phyloP scores from a whole-genome alignment of 2,113 vertebrate species.

The Carollia perspicillata region DNA sequence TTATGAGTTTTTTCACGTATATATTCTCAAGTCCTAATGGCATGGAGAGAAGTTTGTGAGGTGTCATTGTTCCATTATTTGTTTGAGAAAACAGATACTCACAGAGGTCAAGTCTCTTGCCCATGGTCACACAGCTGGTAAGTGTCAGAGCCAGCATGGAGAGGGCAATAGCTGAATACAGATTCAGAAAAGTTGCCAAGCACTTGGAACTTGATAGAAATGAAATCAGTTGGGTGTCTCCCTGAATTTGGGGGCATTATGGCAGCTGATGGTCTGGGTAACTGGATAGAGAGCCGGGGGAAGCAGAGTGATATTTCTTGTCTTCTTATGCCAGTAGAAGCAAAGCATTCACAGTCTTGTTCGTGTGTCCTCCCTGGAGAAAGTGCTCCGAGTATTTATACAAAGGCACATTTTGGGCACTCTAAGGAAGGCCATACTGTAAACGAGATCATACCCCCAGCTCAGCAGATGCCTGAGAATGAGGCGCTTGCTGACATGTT shows the following conservation, averaged over 20 bases:
- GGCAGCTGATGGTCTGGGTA: neutral
- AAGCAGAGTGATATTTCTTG: neutral
- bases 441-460: conserved; percentile 57
- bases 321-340: neutral
- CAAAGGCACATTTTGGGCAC: conserved; percentile 48
- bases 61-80: neutral
- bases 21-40: neutral
- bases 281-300: neutral
- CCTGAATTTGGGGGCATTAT: no score
- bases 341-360: neutral
- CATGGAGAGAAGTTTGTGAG: neutral
- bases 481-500: conserved; percentile 56
- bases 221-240: neutral
- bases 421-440: neutral
- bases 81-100: neutral
- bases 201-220: neutral
- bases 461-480: conserved; percentile 44
- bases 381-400: conserved; percentile 58
- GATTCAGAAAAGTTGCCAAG: neutral
- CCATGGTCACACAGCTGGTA: neutral
- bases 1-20: neutral
- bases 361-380: neutral
- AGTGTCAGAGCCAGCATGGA: neutral
- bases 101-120: neutral
- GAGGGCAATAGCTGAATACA: neutral